Base-by-base conservation (phyloP, 2,113 vertebrate species). In the Perccottus glenii region DNA sequence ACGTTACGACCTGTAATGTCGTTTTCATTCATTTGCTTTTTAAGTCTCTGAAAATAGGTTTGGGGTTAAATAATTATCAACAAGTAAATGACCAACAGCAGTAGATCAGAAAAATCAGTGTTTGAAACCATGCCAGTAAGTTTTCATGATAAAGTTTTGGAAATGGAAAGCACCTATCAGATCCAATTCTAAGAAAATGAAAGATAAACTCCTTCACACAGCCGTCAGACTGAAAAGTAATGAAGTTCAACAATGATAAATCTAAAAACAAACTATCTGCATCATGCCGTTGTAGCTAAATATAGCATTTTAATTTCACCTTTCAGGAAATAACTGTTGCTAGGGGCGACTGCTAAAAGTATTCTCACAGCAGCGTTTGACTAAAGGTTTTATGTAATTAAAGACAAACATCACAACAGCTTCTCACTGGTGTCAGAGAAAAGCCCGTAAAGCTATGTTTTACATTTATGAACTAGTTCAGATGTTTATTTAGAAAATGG, bases 221-320 rank as follows among this genome's bases (percentile, higher is more conserved):
- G 48, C 15, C 46, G 50, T 38, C 12, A 35, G 35, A 65, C 52
- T 50, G 38, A 44, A 19, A 12, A 63, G 11, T 75, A 62, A 82
- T 76, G 43, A 67, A 60, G 36, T 72, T 72, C 56, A 78, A 64
- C 66, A 62, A 69, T 42, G 38, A 32, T 47, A 67, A 52, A 82
- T 78, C 77, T 73, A 43, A 72, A 78, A 32, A 38, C 69, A 78
- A 77, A 78, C 71, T 50, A 36, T 59, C 70, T 40, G 51, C 52
- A 8, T 58, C 56, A 9, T 61, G 15, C 58, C 57, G 58, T 64
- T 58, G 55, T 14, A 43, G 47, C 64, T 9, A 48, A 66, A 11
- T 4, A 9, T 0, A 38, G 55, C 58, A 16, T 68, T 60, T 33
- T 51, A 5, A 44, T 66, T 59, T 33, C 32, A 38, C 43, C 36